Conservation (phyloP, 2,113 vertebrate species). For the Corythaeola cristata region DNA sequence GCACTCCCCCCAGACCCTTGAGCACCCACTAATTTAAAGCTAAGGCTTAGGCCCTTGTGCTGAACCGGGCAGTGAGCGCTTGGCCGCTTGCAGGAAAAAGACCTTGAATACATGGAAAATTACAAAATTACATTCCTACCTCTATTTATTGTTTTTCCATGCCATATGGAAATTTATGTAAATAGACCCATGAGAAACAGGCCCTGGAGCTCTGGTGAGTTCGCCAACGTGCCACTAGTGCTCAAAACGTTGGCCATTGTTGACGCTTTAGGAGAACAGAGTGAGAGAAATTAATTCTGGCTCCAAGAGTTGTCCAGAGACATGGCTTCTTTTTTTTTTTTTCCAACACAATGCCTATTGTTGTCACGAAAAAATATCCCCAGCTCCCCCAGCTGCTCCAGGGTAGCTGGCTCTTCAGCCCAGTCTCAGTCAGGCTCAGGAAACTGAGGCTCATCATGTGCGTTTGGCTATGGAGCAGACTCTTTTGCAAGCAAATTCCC, state of each 20-base stretch:
- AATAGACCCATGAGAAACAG: conserved; percentile 61
- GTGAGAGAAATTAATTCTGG: conserved; percentile 25
- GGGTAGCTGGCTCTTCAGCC: background rate
- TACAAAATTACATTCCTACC: background rate
- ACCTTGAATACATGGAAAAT: background rate
- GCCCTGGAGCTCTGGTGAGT: conserved; percentile 22
- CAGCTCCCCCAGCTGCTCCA: background rate
- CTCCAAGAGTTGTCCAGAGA: conserved; percentile 28
- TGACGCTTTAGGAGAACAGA: conserved; percentile 32
- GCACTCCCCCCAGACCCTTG: background rate
- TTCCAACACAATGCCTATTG: background rate
- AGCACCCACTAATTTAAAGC: background rate
- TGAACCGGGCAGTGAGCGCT: background rate
- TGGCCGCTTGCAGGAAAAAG: background rate
- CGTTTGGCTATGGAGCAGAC: background rate
- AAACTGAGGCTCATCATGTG: background rate
- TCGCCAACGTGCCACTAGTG: conserved; percentile 21
- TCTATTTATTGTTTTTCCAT: conserved; percentile 53
- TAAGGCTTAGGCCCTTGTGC: background rate
- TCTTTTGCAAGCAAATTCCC: background rate
- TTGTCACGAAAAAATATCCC: background rate
- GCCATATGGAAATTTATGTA: conserved; percentile 73
- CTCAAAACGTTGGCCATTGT: conserved; percentile 40
- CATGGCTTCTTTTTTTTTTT: background rate
- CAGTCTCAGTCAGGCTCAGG: background rate